Evolutionary conservation across 2,113 vertebrate species (phyloP).

Genomic region (Pseudonaja textilis): DNA sequence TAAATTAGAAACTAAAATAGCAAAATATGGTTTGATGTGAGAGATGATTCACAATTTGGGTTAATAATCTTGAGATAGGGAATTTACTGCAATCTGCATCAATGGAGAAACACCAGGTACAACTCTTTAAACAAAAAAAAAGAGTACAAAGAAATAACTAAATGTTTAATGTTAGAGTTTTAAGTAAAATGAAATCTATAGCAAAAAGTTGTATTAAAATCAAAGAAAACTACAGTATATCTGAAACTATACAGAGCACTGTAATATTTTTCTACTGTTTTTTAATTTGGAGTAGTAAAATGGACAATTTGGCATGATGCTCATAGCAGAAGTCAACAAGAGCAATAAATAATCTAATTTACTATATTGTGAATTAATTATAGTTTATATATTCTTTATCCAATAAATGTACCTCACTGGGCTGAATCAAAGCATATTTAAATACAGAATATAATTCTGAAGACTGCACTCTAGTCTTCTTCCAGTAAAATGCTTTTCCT

Average conservation of each 20-base stretch:
- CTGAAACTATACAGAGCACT: constrained; percentile 27
- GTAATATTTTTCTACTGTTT: neutral
- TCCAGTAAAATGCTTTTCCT: neutral
- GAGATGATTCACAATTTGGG: neutral
- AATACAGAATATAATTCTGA: neutral
- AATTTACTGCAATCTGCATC: neutral
- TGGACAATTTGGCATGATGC: neutral
- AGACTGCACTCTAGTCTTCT: neutral
- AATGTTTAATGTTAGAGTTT: neutral
- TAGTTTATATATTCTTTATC: neutral
- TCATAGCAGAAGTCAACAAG: neutral
- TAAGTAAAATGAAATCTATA: constrained; percentile 5
- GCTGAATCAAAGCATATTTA: neutral
- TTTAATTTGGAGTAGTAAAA: neutral
- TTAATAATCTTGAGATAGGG: neutral
- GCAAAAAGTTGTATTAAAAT: neutral
- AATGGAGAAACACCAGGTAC: neutral
- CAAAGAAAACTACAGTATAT: neutral
- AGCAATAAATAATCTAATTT: neutral
- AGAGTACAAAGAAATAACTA: constrained; percentile 25
- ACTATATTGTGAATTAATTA: too few relatives aligned
- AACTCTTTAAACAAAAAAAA: neutral
- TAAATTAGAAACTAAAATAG: neutral
- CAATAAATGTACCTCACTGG: neutral
- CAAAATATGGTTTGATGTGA: neutral